Evolutionary conservation across 2,113 vertebrate species (phyloP), one percentile per base, ranked within the genome.

Genomic region (Thunnus maccoyii): DNA sequence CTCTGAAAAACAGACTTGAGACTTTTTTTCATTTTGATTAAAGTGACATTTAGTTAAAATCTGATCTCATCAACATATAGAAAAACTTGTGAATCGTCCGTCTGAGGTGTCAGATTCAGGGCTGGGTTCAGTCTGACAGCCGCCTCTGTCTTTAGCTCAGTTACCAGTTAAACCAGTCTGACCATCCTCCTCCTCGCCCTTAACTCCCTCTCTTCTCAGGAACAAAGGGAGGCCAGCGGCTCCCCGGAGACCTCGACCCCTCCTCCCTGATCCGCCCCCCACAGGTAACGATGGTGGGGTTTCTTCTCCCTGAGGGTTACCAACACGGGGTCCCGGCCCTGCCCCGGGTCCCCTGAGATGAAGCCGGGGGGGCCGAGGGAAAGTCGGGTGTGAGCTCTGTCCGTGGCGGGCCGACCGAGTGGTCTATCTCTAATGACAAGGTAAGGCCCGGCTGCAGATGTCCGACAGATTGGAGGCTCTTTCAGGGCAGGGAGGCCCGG

Each of bases 341-440:
- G 32, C 61, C 63, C 30, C 0, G 27, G 68, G 76, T 91, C 88
- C 91, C 92, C 74, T 44, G 94, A 88, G 94, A 80, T 56, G 9
- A 54, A 20, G 12, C 50, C 15, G 18, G 84, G 83, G 18, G 84
- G 64, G 44, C 76, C 62, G 63, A 88, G 94, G 89, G 92, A 92
- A 91, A 83, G 84, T 88, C 62, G 64, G 22, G 76, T 77, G 76
- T 22, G 78, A 69, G 60, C 50, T 0, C 46, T 80, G 84, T 88
- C 84, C 78, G 83, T n/a, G 80, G 81, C 66, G 18, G 82, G 41
- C 69, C 61, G 77, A 76, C 32, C 11, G 60, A 92, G 91, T 41
- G 92, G 88, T 90, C 89, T 85, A 5, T 86, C 65, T 73, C 84
- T 96, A 96, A 96, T 96, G 86, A 95, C 88, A 94, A 30, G 93